Conservation (phyloP, 2,797 vertebrate species). For the Dryobates pubescens region DNA sequence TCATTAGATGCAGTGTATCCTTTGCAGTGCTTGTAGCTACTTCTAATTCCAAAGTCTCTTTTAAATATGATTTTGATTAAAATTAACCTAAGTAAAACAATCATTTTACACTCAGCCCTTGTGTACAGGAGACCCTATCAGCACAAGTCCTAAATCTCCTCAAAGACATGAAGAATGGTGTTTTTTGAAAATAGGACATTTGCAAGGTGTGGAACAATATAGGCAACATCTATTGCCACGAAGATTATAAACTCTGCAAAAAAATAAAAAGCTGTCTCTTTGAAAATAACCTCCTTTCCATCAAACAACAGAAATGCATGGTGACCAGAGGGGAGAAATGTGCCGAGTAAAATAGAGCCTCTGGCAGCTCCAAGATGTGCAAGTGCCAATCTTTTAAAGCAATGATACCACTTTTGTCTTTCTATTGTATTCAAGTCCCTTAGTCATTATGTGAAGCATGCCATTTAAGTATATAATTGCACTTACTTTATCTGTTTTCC, state of each 20-base stretch:
- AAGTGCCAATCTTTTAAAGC: not conserved
- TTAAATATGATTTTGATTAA: not conserved
- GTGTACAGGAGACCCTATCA: not conserved
- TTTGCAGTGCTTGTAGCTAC: not conserved
- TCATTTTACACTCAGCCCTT: not conserved
- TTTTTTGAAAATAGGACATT: not conserved
- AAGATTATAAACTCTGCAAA: not conserved
- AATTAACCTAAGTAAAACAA: not conserved
- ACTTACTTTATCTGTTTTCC: not conserved
- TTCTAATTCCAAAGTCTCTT: not conserved
- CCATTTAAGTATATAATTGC: not conserved
- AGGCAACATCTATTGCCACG: not conserved
- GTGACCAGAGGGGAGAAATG: not conserved
- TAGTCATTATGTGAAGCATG: not conserved
- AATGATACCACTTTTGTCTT: not conserved
- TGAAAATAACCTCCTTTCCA: not conserved
- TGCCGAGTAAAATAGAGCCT: not conserved
- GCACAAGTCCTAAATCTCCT: not conserved
- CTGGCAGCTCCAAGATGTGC: not conserved
- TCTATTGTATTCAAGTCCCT: not conserved
- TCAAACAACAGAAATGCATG: not conserved
- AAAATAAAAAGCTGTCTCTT: not conserved
- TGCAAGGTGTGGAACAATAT: not conserved
- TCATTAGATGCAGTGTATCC: not conserved
- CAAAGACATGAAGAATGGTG: not conserved